Evolutionary conservation across 2,113 vertebrate species (phyloP).

Genomic region (Tonatia bakeri): DNA sequence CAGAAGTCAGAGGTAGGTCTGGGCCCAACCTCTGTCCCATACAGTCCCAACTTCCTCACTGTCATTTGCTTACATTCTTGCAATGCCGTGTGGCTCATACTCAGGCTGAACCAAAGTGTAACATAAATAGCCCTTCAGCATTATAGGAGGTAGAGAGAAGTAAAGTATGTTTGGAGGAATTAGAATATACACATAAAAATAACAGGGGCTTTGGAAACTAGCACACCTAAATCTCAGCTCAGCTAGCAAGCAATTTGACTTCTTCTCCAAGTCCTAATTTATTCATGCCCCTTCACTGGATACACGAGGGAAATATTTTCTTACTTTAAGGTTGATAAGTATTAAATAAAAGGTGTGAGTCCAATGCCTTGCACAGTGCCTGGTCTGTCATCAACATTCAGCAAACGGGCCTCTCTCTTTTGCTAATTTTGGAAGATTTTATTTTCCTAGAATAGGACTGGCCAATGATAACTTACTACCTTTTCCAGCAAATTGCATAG

Average conservation of each 20-base stretch:
- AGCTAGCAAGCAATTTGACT: background rate
- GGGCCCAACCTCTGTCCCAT: background rate
- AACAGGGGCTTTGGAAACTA: background rate
- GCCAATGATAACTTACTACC: too few relatives aligned
- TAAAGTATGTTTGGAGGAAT: background rate
- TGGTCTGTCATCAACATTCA: background rate
- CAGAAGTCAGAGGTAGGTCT: background rate
- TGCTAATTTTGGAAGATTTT: background rate
- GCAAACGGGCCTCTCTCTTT: background rate
- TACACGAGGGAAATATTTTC: background rate
- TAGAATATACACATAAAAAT: slow-evolving; percentile 1
- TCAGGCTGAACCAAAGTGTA: background rate
- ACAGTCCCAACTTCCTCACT: background rate
- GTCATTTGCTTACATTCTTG: background rate
- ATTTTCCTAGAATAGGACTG: background rate
- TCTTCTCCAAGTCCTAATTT: background rate
- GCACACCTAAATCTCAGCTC: background rate
- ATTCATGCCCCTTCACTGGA: background rate
- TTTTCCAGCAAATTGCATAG: background rate
- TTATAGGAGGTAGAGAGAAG: background rate
- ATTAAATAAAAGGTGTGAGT: background rate
- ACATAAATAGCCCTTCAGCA: background rate
- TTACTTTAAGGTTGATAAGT: background rate
- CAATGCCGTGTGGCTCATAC: background rate
- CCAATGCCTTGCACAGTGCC: background rate